A percentile compares a stretch with the other conserved stretches of the same genome.
phyloP scores from a whole-genome alignment of 2,797 vertebrate species.

The Micropoecilia bifurca region DNA sequence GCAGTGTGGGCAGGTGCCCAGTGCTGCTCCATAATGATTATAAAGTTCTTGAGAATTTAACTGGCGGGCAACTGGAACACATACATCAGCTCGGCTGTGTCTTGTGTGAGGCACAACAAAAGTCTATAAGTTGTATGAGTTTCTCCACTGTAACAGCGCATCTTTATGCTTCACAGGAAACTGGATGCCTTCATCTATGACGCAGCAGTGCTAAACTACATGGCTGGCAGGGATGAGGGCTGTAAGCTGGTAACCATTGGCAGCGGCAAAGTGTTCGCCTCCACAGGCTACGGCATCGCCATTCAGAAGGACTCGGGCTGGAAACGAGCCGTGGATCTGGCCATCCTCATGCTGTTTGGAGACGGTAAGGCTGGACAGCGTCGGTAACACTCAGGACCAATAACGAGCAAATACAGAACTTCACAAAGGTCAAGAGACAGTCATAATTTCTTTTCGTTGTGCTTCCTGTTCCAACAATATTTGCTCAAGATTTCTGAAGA shows the following conservation, averaged over 20 bases:
- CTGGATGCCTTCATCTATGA: constrained; percentile 99
- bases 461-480: background rate
- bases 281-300: constrained; percentile 97
- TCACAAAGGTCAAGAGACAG: background rate
- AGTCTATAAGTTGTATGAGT: background rate
- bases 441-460: background rate
- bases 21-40: background rate
- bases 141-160: constrained; percentile 1
- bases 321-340: constrained; percentile 96
- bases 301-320: constrained; percentile 98
- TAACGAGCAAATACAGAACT: background rate
- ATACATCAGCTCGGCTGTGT: background rate
- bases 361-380: constrained; percentile 81
- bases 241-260: constrained; percentile 99
- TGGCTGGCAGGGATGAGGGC: constrained; percentile 98
- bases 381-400: background rate
- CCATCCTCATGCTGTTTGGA: constrained; percentile 94
- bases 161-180: constrained; percentile 82
- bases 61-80: background rate
- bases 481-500: background rate
- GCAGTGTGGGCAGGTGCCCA: background rate
- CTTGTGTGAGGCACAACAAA: background rate
- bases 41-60: background rate
- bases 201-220: constrained; percentile 98
- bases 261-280: constrained; percentile 96